Base-by-base conservation (phyloP, 1,140 invertebrate species). In the Lordiphosa mommai region DNA sequence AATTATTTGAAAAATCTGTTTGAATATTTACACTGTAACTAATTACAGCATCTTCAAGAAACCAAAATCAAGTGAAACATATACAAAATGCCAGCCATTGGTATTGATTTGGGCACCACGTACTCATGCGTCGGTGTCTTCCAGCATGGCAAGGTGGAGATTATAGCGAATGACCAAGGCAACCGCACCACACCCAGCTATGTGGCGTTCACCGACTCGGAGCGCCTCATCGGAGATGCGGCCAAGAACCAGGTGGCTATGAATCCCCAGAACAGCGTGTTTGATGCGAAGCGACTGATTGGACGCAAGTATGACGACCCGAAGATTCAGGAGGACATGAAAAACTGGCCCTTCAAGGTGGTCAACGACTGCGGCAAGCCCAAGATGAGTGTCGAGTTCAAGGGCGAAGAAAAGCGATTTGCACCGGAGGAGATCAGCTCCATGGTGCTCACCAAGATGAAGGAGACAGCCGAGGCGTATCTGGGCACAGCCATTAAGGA, bases 101-200 rank as follows among this genome's bases (percentile, higher is more conserved):
- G 94, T 59, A 94, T 95, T 70, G 94, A 95, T 84, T 90, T 94
- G 55, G 94, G 94, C 9, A 95, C 94, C 3, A 95, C 95, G 1
- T 95, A 94, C 76, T 95, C 94, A 4, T 95, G 94, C 72, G 94
- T 96, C 2, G 94, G 93, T 36, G 93, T 95, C 1, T 95, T 94
- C 82, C 93, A 94, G 72, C 91, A 96, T 84, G 95, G 95, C 27
- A 95, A 96, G 85, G 95, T 97, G 4, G 96, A 97, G 86, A 97
- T 97, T 68, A 97, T 97, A 43, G 95, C 96, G 33, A 98, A 98
- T 73, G 95, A 97, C 72, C 96, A 97, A 89, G 96, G 96, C 32
- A 97, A 97, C 88, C 91, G 96, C 52, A 97, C 95, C 9, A 97
- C 96, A 10, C 95, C 96, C 2, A 95, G 94, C 48, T 97, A 96